A percentile compares a stretch with the other conserved stretches of the same genome.
Conservation (phyloP, 2,888 invertebrate species). For the Monoplex corrugatus region DNA sequence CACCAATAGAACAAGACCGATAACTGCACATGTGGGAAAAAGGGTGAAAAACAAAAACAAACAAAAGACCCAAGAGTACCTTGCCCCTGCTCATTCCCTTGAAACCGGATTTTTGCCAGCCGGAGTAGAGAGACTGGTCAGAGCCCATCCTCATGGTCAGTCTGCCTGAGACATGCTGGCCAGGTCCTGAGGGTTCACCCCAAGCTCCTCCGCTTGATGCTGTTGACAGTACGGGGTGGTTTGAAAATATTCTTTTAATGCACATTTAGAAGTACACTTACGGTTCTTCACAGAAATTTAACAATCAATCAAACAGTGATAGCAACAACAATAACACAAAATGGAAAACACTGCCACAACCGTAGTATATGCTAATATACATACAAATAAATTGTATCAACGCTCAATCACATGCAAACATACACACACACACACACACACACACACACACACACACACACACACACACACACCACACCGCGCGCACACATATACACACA, state of each 20-base stretch:
- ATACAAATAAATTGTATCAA: too few species aligned
- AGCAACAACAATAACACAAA: too few species aligned
- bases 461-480: too few species aligned
- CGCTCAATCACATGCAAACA: too few species aligned
- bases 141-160: slow-evolving; percentile 76
- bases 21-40: neutral
- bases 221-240: slow-evolving; percentile 47
- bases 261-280: too few species aligned
- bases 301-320: too few species aligned
- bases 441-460: neutral
- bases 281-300: too few species aligned
- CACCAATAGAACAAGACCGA: too few species aligned
- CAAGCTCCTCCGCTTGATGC: slow-evolving; percentile 73
- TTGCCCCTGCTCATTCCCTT: slow-evolving; percentile 69
- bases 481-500: too few species aligned
- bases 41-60: neutral
- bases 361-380: too few species aligned
- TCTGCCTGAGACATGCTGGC: slow-evolving; percentile 77
- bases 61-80: slow-evolving; percentile 44
- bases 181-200: slow-evolving; percentile 70
- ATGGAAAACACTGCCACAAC: too few species aligned
- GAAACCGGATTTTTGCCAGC: slow-evolving; percentile 52
- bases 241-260: neutral
- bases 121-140: slow-evolving; percentile 60
- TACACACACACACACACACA: neutral